Percentiles rank a stretch among this genome's conserved stretches.
phyloP scores from a whole-genome alignment of 2,113 vertebrate genomes.

The Tetraodon nigroviridis region DNA sequence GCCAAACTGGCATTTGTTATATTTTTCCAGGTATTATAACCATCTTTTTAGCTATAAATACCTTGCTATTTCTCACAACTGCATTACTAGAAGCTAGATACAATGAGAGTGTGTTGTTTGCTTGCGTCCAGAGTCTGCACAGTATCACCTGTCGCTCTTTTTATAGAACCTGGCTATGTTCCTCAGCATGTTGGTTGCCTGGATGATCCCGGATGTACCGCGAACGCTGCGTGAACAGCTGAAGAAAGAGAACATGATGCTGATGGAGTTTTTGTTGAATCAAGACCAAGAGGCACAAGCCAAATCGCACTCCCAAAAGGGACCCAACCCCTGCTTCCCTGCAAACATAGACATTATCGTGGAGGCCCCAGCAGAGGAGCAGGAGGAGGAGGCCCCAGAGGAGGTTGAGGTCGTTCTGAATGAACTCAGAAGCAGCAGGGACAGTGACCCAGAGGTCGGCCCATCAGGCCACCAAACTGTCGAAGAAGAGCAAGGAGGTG shows the following conservation, averaged over 20 bases:
- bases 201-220: conserved; percentile 95
- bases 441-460: conserved; percentile 39
- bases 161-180: conserved; percentile 95
- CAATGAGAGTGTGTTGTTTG: too few species aligned
- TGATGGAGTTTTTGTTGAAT: conserved; percentile 89
- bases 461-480: conserved; percentile 9
- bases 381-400: conserved; percentile 30
- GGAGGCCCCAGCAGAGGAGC: conserved; percentile 44
- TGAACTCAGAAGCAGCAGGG: not conserved
- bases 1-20: conserved; percentile 93
- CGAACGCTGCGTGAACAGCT: conserved; percentile 91
- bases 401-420: conserved; percentile 24
- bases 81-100: not conserved
- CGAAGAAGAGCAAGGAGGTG: not conserved
- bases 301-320: conserved; percentile 27
- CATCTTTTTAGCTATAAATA: not conserved
- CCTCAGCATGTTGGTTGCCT: conserved; percentile 91
- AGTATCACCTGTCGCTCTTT: not conserved
- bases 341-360: conserved; percentile 57
- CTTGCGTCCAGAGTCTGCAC: too few species aligned
- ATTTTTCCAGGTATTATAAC: conserved; percentile 86
- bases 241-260: conserved; percentile 85
- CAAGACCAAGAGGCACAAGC: conserved; percentile 81
- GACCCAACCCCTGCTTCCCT: conserved; percentile 9
- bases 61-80: not conserved